These are phyloP conservation scores for Gulo gulo DNA, from an alignment of 2,113 vertebrate genomes.

Conservation along the genomic window DNA sequence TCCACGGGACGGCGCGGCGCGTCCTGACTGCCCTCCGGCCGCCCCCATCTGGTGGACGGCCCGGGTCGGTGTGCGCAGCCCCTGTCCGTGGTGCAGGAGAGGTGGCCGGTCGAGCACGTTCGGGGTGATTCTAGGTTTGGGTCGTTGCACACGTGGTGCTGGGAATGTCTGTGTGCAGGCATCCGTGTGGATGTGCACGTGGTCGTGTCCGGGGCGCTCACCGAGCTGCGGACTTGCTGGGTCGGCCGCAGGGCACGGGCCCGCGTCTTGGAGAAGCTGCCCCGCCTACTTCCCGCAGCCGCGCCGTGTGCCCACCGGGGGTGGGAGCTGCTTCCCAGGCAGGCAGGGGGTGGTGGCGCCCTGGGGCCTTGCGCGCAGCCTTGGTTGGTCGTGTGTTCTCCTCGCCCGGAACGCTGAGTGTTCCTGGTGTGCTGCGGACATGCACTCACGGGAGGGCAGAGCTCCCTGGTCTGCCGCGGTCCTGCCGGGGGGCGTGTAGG, in stretches of 20 bases:
- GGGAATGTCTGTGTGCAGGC: fast-evolving
- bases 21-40: background rate
- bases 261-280: fast-evolving
- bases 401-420: fast-evolving
- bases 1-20: fast-evolving
- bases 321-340: background rate
- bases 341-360: background rate
- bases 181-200: fast-evolving
- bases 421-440: fast-evolving
- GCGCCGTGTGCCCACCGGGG: fast-evolving
- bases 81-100: background rate
- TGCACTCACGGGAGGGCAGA: too few species aligned
- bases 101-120: fast-evolving
- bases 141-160: fast-evolving
- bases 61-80: background rate
- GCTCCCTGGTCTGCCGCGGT: fast-evolving
- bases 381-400: fast-evolving
- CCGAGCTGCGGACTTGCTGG: background rate
- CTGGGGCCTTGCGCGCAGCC: background rate
- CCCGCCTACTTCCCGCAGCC: background rate
- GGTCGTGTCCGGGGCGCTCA: fast-evolving
- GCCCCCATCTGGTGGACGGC: fast-evolving
- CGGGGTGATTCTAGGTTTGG: too few species aligned
- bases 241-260: background rate
- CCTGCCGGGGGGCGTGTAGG: fast-evolving